Evolutionary conservation across 2,113 vertebrate species (phyloP).

Genomic region (Pygathrix nemaeus): DNA sequence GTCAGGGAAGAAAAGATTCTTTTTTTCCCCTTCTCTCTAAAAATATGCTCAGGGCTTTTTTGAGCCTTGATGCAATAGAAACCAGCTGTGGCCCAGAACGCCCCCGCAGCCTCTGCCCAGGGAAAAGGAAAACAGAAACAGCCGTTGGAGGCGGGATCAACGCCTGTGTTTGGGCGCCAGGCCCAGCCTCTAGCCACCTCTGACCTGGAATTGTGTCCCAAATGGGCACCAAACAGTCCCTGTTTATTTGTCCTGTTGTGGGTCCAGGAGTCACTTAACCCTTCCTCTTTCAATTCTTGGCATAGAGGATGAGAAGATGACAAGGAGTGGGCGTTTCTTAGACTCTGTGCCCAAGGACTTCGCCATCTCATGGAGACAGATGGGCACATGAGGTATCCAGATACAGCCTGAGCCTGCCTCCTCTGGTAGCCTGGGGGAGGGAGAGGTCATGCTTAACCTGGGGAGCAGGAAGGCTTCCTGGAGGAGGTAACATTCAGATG

Average conservation of each 20-base stretch:
- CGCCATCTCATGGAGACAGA: neutral
- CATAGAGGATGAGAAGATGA: neutral
- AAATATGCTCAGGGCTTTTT: slow-evolving; percentile 76
- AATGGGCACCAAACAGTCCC: neutral
- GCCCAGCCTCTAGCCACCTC: slow-evolving; percentile 24
- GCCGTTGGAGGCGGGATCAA: neutral
- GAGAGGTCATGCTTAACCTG: neutral
- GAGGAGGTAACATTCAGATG: neutral
- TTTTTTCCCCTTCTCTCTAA: slow-evolving; percentile 67
- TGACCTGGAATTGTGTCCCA: neutral
- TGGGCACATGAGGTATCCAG: neutral
- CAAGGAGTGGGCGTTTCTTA: neutral
- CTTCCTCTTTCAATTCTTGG: neutral
- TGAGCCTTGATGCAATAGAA: slow-evolving; percentile 71
- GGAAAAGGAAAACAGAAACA: slow-evolving; percentile 68
- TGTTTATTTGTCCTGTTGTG: neutral
- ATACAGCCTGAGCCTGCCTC: neutral
- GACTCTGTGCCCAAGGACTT: neutral
- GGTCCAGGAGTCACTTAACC: neutral
- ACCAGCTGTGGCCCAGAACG: slow-evolving; percentile 68
- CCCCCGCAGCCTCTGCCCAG: slow-evolving; percentile 19
- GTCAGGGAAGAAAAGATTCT: slow-evolving; percentile 74
- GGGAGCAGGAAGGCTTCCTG: neutral
- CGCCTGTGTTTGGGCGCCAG: neutral
- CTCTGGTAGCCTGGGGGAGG: neutral